Evolutionary conservation across 1,140 invertebrate species (phyloP).

Genomic region (Cyphomyrmex costatus): DNA sequence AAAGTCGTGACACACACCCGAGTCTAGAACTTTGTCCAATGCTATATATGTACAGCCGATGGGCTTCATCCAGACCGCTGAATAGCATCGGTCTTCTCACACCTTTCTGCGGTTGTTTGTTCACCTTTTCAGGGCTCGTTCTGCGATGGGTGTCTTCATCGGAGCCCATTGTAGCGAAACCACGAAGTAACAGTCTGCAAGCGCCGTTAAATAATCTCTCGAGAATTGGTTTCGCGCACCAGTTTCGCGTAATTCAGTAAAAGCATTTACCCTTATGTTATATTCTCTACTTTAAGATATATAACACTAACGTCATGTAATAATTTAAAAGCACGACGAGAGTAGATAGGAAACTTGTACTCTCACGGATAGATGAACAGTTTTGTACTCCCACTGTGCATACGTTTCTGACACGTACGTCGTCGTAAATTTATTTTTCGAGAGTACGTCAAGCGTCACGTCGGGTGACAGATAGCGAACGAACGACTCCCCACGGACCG

Average conservation of each 20-base stretch:
- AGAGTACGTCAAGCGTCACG: background rate
- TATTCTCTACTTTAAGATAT: background rate
- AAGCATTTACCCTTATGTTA: background rate
- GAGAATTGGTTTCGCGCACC: constrained; percentile 16
- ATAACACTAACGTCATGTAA: background rate
- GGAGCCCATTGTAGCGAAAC: constrained; percentile 15
- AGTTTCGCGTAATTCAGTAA: constrained; percentile 33
- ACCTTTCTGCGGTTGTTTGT: constrained; percentile 35
- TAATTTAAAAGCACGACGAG: background rate
- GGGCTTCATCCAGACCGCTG: constrained; percentile 61
- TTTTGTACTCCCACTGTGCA: background rate
- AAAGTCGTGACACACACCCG: constrained; percentile 53
- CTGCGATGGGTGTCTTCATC: constrained; percentile 37
- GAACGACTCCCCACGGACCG: constrained; percentile 20
- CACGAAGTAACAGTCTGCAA: constrained; percentile 40
- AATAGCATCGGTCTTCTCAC: constrained; percentile 47
- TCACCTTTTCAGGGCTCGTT: constrained; percentile 59
- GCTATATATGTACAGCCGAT: constrained; percentile 12
- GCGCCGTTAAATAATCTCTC: constrained; percentile 39
- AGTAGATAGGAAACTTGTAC: too few species aligned
- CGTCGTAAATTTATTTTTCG: background rate
- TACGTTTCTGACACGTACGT: background rate
- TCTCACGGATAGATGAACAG: too few species aligned
- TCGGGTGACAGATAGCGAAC: constrained; percentile 21
- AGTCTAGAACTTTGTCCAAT: constrained; percentile 67